Evolutionary conservation across 2,113 vertebrate genomes (phyloP).

Genomic region (Strix aluco): DNA sequence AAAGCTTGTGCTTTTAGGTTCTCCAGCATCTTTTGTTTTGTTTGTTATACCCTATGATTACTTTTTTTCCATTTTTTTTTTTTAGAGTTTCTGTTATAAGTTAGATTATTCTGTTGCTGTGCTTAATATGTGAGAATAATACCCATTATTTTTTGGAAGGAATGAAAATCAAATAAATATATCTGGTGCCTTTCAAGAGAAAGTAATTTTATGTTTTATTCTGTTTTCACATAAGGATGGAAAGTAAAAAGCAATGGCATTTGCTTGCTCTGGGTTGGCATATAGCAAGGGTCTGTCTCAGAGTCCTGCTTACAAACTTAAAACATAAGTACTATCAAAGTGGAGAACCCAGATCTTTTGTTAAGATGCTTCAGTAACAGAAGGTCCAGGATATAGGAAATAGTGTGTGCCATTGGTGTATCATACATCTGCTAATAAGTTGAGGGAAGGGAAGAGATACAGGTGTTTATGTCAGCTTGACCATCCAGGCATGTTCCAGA

Average conservation of each 20-base stretch:
- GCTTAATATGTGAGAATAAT: not conserved
- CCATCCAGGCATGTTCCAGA: not conserved
- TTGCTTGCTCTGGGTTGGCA: not conserved
- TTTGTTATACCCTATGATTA: not conserved
- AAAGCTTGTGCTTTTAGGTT: not conserved
- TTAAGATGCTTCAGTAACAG: not conserved
- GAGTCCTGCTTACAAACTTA: not conserved
- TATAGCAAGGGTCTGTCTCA: not conserved
- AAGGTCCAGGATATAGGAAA: not conserved
- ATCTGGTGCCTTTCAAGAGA: not conserved
- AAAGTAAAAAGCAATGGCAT: not conserved
- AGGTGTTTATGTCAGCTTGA: not conserved
- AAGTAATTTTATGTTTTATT: not conserved
- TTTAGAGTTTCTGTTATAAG: not conserved
- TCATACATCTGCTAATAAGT: not conserved
- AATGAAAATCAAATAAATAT: not conserved
- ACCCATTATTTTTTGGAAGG: not conserved
- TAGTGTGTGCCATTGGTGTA: not conserved
- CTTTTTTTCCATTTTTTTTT: accelerated
- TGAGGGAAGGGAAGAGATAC: not conserved
- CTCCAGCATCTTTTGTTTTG: not conserved
- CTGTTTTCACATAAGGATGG: not conserved
- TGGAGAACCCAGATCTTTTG: not conserved
- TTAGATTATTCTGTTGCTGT: not conserved
- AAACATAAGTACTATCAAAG: not conserved